phyloP scores from a whole-genome alignment of 2,797 vertebrate genomes.

The Eleutherodactylus coqui region DNA sequence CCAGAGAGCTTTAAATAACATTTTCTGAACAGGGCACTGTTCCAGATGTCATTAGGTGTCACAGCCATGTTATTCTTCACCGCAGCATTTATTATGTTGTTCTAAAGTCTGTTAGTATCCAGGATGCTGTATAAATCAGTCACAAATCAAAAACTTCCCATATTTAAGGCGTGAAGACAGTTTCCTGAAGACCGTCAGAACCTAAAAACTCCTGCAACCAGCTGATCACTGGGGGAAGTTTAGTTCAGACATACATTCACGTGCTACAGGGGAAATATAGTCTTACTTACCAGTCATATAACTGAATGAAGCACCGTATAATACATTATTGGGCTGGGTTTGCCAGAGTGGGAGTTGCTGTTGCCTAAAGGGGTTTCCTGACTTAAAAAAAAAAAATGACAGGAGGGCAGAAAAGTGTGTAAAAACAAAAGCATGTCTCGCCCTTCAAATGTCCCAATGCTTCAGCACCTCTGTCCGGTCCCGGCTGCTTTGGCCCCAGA shows the following conservation, averaged over 20 bases:
- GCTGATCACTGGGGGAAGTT: not conserved
- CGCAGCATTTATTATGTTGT: not conserved
- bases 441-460: too few relatives aligned
- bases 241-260: not conserved
- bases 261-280: not conserved
- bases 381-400: too few relatives aligned
- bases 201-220: not conserved
- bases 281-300: not conserved
- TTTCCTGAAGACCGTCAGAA: not conserved
- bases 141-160: not conserved
- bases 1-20: constrained; percentile 1
- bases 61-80: not conserved
- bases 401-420: too few relatives aligned
- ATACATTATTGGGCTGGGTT: not conserved
- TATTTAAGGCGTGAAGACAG: not conserved
- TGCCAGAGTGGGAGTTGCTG: not conserved
- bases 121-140: not conserved
- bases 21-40: not conserved
- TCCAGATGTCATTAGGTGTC: not conserved
- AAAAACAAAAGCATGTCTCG: too few relatives aligned
- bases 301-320: not conserved
- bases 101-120: not conserved
- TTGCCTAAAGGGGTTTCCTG: not conserved
- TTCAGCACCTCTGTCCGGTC: too few relatives aligned
- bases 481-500: too few relatives aligned